Evolutionary conservation across 2,888 invertebrate genomes (phyloP), one percentile per base, ranked within the genome.

Genomic region (Drosophila glabriapex): DNA sequence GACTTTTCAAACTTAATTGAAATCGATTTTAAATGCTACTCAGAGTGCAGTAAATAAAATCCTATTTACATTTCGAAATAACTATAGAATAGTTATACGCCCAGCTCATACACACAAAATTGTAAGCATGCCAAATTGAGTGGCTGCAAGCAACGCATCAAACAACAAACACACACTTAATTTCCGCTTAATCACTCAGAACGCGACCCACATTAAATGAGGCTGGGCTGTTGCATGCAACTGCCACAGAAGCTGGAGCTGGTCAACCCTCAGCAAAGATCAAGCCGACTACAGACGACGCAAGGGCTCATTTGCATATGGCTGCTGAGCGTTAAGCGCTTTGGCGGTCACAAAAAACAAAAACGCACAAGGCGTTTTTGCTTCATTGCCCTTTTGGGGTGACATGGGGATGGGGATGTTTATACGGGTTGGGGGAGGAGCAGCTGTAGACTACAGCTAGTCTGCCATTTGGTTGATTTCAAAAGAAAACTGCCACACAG

Each of bases 231-330:
- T 59, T 54, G 68, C 41, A 75, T 63, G 68, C n/a, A 39, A 56
- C 56, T n/a, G 54, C 50, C 19, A 50, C 50, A 10, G 29, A 28
- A 50, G 52, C 83, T 87, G 78, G 74, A 86, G 61, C 68, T 55
- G 61, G 66, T 62, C 71, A 65, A 62, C 50, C 69, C 64, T 56
- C 60, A 46, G 33, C 66, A 58, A 22, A 68, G 37, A 56, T 59
- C 58, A 67, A 73, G 52, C 46, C 55, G 58, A 41, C 67, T 74
- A 78, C 81, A 89, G 83, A 83, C 76, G 73, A 87, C 77, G 73
- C 70, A 72, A 80, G 80, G 90, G 84, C 91, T 91, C 92, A 91
- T 91, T 91, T 92, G 91, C 91, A 85, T 91, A 84, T 73, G 70
- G 81, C 80, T 63, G 68, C 83, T 83, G 78, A 80, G 88, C 90